Conservation (phyloP, 2,113 vertebrate species). For the Sialia sialis region DNA sequence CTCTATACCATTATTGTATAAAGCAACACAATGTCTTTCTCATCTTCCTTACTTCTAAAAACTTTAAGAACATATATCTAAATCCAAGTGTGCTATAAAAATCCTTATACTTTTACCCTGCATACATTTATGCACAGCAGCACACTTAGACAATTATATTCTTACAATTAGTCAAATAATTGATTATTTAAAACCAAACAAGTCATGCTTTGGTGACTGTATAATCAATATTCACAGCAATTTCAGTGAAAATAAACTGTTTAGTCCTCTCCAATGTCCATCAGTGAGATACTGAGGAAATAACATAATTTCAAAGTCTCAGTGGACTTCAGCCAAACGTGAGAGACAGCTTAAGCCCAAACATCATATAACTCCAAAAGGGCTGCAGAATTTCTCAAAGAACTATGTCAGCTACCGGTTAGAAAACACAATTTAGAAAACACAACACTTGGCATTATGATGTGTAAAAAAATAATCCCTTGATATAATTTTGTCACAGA, state of each 20-base stretch:
- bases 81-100: not conserved
- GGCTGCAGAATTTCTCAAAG: not conserved
- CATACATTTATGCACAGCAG: not conserved
- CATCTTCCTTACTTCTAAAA: not conserved
- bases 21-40: not conserved
- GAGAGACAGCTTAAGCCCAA: not conserved
- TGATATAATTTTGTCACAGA: not conserved
- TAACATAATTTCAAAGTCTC: not conserved
- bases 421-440: not conserved
- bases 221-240: not conserved
- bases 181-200: not conserved
- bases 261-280: not conserved
- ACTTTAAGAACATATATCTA: not conserved
- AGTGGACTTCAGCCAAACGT: not conserved
- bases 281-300: not conserved
- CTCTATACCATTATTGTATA: not conserved
- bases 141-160: not conserved
- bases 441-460: not conserved
- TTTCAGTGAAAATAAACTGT: not conserved
- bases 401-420: not conserved
- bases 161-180: not conserved
- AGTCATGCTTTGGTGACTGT: not conserved
- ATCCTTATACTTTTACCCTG: not conserved
- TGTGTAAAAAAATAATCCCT: not conserved
- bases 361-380: not conserved